These are phyloP conservation scores for Darevskia mixta DNA, from an alignment of 2,797 vertebrate species.

Conservation along the genomic window DNA sequence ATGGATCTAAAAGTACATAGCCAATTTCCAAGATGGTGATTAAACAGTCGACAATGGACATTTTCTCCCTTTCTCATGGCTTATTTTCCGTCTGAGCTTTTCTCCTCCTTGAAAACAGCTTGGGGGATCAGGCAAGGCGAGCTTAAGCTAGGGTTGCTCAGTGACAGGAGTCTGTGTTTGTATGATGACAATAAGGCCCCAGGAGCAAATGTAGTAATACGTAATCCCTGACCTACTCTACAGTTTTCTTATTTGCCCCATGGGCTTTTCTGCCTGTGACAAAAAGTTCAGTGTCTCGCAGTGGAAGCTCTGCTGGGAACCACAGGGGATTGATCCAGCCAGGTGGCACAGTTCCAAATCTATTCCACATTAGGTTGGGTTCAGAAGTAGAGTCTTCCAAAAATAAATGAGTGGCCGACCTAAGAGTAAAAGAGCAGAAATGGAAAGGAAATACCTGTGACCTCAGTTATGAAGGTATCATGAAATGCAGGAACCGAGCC, in stretches of 20 bases:
- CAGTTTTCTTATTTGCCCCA: not conserved
- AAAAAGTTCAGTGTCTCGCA: not conserved
- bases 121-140: conserved; percentile 14
- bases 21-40: conserved; percentile 26
- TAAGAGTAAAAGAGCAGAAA: conserved; percentile 36
- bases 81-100: conserved; percentile 52
- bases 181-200: conserved; percentile 27
- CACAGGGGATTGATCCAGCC: not conserved
- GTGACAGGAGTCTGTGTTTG: conserved; percentile 24
- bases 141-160: conserved; percentile 40
- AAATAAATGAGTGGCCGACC: conserved; percentile 24
- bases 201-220: conserved; percentile 25
- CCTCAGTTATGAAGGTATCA: not conserved
- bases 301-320: not conserved
- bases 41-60: conserved; percentile 21
- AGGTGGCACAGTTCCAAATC: not conserved
- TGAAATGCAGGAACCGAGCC: not conserved
- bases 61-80: conserved; percentile 43
- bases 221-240: conserved; percentile 35
- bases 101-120: conserved; percentile 33
- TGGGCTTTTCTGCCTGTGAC: conserved; percentile 12
- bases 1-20: conserved; percentile 41
- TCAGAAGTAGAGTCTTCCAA: conserved; percentile 24
- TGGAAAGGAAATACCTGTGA: conserved; percentile 3
- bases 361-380: conserved; percentile 11